These are phyloP conservation scores for Trachemys scripta DNA, from an alignment of 2,113 vertebrate genomes.

Conservation along the genomic window DNA sequence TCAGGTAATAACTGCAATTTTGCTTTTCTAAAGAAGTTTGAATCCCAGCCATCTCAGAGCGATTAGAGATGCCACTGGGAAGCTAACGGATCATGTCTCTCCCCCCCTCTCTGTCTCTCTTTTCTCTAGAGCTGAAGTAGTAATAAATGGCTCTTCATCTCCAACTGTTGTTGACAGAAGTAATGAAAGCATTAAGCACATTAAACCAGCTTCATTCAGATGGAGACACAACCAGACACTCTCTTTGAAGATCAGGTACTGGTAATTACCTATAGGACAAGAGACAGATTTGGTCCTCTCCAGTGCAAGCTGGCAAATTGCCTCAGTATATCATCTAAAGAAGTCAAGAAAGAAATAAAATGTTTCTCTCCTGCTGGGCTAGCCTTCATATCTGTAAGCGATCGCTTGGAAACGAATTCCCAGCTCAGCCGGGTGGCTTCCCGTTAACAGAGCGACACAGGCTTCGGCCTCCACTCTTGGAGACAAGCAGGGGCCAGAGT, in stretches of 20 bases:
- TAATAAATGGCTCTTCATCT: slow-evolving; percentile 82
- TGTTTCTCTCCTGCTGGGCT: slow-evolving; percentile 61
- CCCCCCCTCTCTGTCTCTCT: slow-evolving; percentile 8
- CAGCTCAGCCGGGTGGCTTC: not conserved
- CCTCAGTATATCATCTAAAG: slow-evolving; percentile 56
- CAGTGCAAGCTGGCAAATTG: slow-evolving; percentile 61
- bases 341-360: slow-evolving; percentile 73
- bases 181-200: slow-evolving; percentile 83
- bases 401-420: slow-evolving; percentile 55
- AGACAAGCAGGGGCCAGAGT: not conserved
- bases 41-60: slow-evolving; percentile 59
- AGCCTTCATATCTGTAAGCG: slow-evolving; percentile 56
- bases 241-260: slow-evolving; percentile 87
- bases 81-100: slow-evolving; percentile 68
- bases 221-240: slow-evolving; percentile 88
- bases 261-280: slow-evolving; percentile 68
- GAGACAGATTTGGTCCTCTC: slow-evolving; percentile 59
- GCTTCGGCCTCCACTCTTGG: not conserved
- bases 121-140: slow-evolving; percentile 77
- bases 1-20: slow-evolving; percentile 76
- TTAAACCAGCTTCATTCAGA: slow-evolving; percentile 78
- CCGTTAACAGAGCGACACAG: accelerated
- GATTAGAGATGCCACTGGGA: slow-evolving; percentile 66
- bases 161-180: slow-evolving; percentile 83
- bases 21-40: slow-evolving; percentile 71